Evolutionary conservation across 2,113 vertebrate genomes (phyloP).

Genomic region (Odocoileus virginianus): DNA sequence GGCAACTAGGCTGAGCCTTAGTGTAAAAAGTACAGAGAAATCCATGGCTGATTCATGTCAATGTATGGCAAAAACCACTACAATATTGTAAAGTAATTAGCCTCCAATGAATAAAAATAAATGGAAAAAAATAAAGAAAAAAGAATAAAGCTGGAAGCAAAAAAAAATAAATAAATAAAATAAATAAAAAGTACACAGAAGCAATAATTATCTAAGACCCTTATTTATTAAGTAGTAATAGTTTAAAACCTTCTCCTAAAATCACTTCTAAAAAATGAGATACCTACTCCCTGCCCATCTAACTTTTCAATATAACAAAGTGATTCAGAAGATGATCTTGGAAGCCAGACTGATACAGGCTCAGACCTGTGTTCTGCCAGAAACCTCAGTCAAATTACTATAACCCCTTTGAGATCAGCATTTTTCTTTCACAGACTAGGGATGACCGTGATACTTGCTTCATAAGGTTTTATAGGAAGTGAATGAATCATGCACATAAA

Average conservation of each 20-base stretch:
- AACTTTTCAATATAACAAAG: neutral
- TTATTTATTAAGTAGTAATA: neutral
- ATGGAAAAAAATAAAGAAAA: too few species aligned
- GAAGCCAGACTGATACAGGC: neutral
- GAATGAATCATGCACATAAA: neutral
- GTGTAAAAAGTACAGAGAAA: neutral
- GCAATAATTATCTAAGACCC: neutral
- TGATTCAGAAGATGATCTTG: neutral
- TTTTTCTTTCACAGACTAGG: neutral
- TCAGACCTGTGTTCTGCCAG: neutral
- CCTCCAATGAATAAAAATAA: too few species aligned
- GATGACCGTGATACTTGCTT: neutral
- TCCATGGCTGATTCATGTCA: too few species aligned
- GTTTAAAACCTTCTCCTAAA: neutral
- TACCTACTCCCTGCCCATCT: neutral
- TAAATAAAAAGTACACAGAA: neutral
- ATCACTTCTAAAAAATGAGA: neutral
- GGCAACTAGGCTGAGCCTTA: neutral
- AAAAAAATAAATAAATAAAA: too few species aligned
- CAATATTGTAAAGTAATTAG: too few species aligned
- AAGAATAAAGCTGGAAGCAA: too few species aligned
- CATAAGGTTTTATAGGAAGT: neutral
- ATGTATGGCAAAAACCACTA: too few species aligned
- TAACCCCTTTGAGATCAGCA: neutral
- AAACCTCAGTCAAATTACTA: neutral